These are phyloP conservation scores for Drosophila setosimentum DNA, from an alignment of 2,888 invertebrate species.

Conservation along the genomic window DNA sequence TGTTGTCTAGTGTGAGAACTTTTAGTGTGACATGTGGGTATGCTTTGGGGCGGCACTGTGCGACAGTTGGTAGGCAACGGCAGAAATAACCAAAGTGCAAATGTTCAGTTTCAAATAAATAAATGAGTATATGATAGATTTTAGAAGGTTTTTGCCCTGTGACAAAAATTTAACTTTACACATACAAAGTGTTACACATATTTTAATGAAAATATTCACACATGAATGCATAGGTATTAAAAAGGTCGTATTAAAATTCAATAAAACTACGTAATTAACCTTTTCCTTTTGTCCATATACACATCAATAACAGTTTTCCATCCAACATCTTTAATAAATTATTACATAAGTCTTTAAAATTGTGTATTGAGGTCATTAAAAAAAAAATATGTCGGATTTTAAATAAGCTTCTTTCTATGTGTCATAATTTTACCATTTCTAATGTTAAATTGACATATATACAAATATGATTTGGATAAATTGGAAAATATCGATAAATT, in stretches of 20 bases:
- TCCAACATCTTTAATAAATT: neutral
- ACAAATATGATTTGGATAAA: neutral
- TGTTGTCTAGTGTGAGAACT: constrained; percentile 41
- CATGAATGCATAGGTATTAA: neutral
- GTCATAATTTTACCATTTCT: neutral
- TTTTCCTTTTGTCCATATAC: neutral
- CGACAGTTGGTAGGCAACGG: neutral
- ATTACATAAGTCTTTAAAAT: neutral
- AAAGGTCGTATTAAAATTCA: neutral
- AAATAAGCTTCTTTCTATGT: neutral
- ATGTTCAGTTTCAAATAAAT: neutral
- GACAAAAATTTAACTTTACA: neutral
- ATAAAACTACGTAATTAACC: neutral
- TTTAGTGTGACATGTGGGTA: constrained; percentile 41
- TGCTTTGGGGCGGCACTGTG: neutral
- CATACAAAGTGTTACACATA: neutral
- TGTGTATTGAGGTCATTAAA: neutral
- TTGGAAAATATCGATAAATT: neutral
- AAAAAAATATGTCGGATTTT: neutral
- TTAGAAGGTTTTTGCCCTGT: neutral
- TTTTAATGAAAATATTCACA: neutral
- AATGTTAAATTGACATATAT: neutral
- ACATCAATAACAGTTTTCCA: neutral
- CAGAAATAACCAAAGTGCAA: neutral
- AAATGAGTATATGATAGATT: neutral